These are phyloP conservation scores for Masnerella sp. DNA, from an alignment of 2,888 invertebrate genomes.

Conservation along the genomic window DNA sequence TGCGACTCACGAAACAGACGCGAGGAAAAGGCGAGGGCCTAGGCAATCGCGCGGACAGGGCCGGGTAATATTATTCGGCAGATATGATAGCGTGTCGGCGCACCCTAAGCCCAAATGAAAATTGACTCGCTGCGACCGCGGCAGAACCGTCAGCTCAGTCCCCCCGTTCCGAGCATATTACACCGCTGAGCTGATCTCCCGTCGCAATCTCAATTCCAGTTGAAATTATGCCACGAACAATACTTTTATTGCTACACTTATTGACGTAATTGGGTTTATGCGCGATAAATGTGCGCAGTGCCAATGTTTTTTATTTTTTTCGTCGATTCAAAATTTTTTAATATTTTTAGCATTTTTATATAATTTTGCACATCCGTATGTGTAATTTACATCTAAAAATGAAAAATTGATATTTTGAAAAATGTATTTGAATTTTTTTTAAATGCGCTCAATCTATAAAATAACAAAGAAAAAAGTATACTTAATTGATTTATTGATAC, in stretches of 20 bases:
- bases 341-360: too few relatives aligned
- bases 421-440: too few relatives aligned
- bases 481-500: too few relatives aligned
- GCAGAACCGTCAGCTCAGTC: slow-evolving; percentile 59
- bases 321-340: too few relatives aligned
- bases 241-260: slow-evolving; percentile 43
- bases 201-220: slow-evolving; percentile 43
- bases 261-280: slow-evolving; percentile 32
- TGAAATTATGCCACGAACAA: slow-evolving; percentile 47
- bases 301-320: too few relatives aligned
- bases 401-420: too few relatives aligned
- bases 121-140: slow-evolving; percentile 67
- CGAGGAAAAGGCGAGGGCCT: slow-evolving; percentile 34
- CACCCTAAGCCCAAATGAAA: slow-evolving; percentile 71
- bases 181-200: slow-evolving; percentile 37
- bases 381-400: too few relatives aligned
- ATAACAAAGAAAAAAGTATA: too few relatives aligned
- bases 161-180: slow-evolving; percentile 47
- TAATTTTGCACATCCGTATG: too few relatives aligned
- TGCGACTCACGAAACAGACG: slow-evolving; percentile 12
- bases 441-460: too few relatives aligned
- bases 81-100: slow-evolving; percentile 70
- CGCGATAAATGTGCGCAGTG: slow-evolving; percentile 28
- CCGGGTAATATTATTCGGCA: slow-evolving; percentile 67
- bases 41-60: slow-evolving; percentile 57